phyloP scores from a whole-genome alignment of 2,113 vertebrate species.

The Fukomys damarensis region DNA sequence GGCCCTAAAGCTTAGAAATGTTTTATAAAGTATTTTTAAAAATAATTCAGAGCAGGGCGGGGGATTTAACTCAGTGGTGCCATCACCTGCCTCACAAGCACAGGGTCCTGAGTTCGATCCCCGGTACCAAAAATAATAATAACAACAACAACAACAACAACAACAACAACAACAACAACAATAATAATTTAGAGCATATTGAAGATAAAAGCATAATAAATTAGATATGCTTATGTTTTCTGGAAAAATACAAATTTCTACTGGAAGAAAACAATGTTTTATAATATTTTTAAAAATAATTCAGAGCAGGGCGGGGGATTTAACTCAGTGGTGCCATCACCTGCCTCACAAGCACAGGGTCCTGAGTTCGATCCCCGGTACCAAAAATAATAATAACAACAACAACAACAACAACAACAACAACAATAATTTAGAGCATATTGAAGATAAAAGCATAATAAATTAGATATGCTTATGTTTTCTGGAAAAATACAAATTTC shows the following conservation, averaged over 20 bases:
- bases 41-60: background rate
- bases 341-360: no score
- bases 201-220: constrained; percentile 49
- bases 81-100: no score
- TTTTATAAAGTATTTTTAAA: background rate
- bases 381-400: no score
- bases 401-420: no score
- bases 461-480: constrained; percentile 9
- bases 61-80: no score
- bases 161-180: no score
- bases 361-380: no score
- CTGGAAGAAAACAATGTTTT: constrained; percentile 15
- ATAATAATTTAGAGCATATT: background rate
- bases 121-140: no score
- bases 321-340: no score
- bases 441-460: constrained; percentile 44
- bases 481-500: constrained; percentile 49
- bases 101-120: no score
- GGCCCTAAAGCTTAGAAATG: background rate
- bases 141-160: no score
- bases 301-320: no score
- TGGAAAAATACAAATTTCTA: constrained; percentile 48
- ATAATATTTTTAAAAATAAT: background rate
- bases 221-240: background rate
- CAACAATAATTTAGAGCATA: background rate